Evolutionary conservation across 2,888 invertebrate species (phyloP).

Genomic region (Habrosyne pyritoides): DNA sequence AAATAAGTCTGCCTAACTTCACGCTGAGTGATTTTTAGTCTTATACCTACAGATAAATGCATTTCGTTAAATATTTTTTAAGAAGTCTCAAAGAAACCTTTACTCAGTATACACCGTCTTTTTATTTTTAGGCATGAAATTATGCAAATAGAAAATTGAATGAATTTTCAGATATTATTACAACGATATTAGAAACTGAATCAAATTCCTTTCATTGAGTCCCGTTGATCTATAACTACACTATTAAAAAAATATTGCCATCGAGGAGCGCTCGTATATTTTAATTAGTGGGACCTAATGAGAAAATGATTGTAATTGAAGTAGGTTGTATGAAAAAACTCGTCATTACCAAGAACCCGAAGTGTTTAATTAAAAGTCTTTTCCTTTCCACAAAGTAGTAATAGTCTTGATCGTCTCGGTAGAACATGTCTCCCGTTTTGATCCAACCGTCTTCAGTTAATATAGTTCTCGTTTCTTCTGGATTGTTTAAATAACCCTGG

Average conservation of each 20-base stretch:
- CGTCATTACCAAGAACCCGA: constrained; percentile 43
- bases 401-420: constrained; percentile 42
- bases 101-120: background rate
- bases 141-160: too few relatives aligned
- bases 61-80: background rate
- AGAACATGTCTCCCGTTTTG: constrained; percentile 55
- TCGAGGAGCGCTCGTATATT: background rate
- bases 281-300: constrained; percentile 7
- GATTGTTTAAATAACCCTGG: constrained; percentile 55
- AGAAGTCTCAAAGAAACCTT: background rate
- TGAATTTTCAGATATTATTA: background rate
- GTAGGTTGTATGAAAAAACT: constrained; percentile 10
- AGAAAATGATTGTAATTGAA: constrained; percentile 10
- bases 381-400: constrained; percentile 55
- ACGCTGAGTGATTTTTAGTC: constrained; percentile 40
- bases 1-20: constrained; percentile 53
- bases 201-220: background rate
- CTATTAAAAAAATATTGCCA: background rate
- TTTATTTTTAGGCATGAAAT: background rate
- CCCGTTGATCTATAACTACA: background rate
- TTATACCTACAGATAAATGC: constrained; percentile 20
- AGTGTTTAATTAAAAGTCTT: constrained; percentile 52
- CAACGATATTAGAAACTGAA: background rate
- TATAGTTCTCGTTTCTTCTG: constrained; percentile 46
- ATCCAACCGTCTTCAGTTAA: constrained; percentile 54